phyloP scores from a whole-genome alignment of 1,140 invertebrate genomes.

The Micrasema minimum region DNA sequence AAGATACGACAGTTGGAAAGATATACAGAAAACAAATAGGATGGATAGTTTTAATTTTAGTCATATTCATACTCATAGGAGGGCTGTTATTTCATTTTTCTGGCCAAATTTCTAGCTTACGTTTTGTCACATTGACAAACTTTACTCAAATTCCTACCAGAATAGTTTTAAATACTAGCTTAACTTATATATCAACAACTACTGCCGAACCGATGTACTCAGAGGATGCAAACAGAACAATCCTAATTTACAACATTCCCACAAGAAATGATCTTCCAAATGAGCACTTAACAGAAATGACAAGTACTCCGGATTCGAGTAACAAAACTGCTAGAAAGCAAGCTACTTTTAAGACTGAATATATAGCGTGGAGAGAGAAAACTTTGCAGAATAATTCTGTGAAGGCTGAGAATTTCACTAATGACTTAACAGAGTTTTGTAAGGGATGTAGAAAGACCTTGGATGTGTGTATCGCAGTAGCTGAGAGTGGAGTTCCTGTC shows the following conservation, averaged over 20 bases:
- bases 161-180: conserved; percentile 27
- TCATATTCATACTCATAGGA: conserved; percentile 42
- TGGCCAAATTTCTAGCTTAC: conserved; percentile 43
- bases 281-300: conserved; percentile 8
- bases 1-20: conserved; percentile 57
- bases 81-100: conserved; percentile 46
- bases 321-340: conserved; percentile 38
- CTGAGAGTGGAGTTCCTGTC: conserved; percentile 69
- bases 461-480: conserved; percentile 75
- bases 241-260: conserved; percentile 12
- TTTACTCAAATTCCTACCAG: conserved; percentile 31
- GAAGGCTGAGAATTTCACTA: conserved; percentile 33
- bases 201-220: conserved; percentile 27
- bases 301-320: conserved; percentile 3
- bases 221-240: conserved; percentile 32
- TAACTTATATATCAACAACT: conserved; percentile 9
- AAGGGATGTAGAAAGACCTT: conserved; percentile 63
- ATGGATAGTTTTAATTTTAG: conserved; percentile 43
- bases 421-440: conserved; percentile 56
- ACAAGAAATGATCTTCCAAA: conserved; percentile 25
- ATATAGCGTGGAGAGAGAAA: conserved; percentile 34
- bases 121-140: conserved; percentile 44
- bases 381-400: conserved; percentile 4
- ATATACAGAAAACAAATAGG: conserved; percentile 51
- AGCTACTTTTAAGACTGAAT: conserved; percentile 50